These are phyloP conservation scores for Variabilichromis moorii DNA, from an alignment of 2,113 vertebrate genomes.

Conservation along the genomic window DNA sequence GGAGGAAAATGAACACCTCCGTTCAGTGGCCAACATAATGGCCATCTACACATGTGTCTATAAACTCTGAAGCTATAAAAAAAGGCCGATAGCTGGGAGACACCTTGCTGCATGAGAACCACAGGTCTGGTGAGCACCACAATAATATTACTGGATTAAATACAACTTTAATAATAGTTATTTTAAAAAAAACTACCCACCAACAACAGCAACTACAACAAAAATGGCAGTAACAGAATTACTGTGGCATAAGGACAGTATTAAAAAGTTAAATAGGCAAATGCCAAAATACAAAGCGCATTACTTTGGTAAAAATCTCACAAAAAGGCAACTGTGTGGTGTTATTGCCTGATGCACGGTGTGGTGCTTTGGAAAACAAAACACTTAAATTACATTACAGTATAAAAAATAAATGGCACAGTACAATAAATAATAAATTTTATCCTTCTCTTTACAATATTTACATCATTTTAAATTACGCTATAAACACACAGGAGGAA, in stretches of 20 bases:
- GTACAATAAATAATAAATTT: constrained; percentile 67
- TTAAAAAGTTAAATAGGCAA: neutral
- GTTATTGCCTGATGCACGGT: neutral
- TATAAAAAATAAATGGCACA: constrained; percentile 60
- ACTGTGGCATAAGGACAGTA: neutral
- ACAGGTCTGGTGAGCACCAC: neutral
- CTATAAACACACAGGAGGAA: constrained; percentile 42
- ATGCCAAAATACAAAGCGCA: constrained; percentile 5
- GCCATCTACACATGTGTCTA: neutral
- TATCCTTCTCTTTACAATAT: constrained; percentile 62
- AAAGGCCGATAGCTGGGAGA: neutral
- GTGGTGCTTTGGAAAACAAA: neutral
- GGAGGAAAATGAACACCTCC: neutral
- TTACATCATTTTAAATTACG: constrained; percentile 63
- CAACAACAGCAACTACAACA: neutral
- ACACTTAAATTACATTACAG: constrained; percentile 40
- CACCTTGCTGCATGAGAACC: neutral
- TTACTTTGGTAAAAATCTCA: neutral
- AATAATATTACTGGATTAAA: neutral
- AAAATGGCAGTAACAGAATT: neutral
- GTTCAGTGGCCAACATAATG: neutral
- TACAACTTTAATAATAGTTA: neutral
- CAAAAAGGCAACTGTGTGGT: neutral
- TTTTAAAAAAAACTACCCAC: neutral
- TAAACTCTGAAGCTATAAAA: neutral